Evolutionary conservation across 2,888 invertebrate genomes (phyloP).

Genomic region (Cantharis lateralis): DNA sequence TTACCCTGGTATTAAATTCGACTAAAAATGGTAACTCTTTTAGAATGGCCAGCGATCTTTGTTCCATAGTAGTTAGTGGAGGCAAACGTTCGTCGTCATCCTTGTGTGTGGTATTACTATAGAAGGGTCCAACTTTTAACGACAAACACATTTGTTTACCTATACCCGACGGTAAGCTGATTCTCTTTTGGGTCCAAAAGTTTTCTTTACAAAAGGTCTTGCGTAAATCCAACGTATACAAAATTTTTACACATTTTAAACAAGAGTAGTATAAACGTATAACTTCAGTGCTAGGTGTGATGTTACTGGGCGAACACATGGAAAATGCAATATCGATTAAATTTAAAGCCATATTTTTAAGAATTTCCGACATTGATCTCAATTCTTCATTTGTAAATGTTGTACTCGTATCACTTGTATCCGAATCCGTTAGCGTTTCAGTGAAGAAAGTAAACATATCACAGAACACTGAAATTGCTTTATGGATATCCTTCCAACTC

Average conservation of each 20-base stretch:
- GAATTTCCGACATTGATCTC: slow-evolving; percentile 49
- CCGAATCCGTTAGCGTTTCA: slow-evolving; percentile 54
- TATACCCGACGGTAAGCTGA: slow-evolving; percentile 52
- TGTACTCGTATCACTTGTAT: slow-evolving; percentile 53
- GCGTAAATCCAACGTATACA: slow-evolving; percentile 86
- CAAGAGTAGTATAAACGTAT: slow-evolving; percentile 51
- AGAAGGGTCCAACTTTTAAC: slow-evolving; percentile 49
- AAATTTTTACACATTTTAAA: slow-evolving; percentile 52
- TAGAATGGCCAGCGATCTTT: slow-evolving; percentile 84
- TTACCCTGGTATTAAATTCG: slow-evolving; percentile 86
- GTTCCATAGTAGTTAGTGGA: slow-evolving; percentile 84
- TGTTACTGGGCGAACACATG: slow-evolving; percentile 52
- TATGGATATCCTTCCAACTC: slow-evolving; percentile 51
- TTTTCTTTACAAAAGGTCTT: slow-evolving; percentile 68
- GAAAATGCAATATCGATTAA: slow-evolving; percentile 55
- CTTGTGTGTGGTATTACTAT: slow-evolving; percentile 45
- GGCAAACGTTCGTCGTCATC: slow-evolving; percentile 72
- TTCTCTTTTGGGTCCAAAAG: slow-evolving; percentile 54
- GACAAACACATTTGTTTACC: slow-evolving; percentile 52
- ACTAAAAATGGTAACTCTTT: slow-evolving; percentile 94
- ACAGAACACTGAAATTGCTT: slow-evolving; percentile 53
- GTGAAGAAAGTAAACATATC: slow-evolving; percentile 56
- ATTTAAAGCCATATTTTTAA: slow-evolving; percentile 51
- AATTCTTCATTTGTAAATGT: slow-evolving; percentile 51
- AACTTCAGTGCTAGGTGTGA: slow-evolving; percentile 49